Evolutionary conservation across 2,888 invertebrate genomes (phyloP), one percentile per base, ranked within the genome.

Genomic region (Drosophila robusta): DNA sequence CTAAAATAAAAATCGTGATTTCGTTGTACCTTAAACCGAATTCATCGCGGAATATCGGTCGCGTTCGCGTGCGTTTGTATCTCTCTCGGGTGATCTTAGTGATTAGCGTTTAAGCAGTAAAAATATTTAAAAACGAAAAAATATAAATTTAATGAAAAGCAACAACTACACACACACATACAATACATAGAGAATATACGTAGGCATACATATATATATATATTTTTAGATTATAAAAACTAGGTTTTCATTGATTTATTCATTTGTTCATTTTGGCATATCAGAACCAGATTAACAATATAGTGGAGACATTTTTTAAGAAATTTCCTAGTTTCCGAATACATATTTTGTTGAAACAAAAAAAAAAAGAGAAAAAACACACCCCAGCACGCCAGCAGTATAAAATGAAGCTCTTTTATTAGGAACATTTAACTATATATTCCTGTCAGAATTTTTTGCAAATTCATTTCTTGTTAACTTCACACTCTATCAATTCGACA

Each of bases 11-110:
- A 87, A 90, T 91, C 92, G 92, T 92, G 92, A 92, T 92, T 92
- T 92, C 92, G 92, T 92, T 92, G 91, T 92, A 92, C 92, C 92
- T 92, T 92, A 92, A 91, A 92, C 91, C 92, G 91, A 91, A 91
- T 92, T 92, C 92, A 90, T 91, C 92, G 92, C 91, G 92, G 92
- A 92, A 91, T 91, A 44, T 92, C 92, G 92, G 92, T 91, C 92
- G 92, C 92, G 92, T 91, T 90, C 92, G 92, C 92, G 92, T 92
- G 85, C 88, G 85, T 85, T 86, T 87, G 87, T 85, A 85, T 85
- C 85, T 85, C 90, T 90, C 91, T 92, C 92, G 92, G 92, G 92
- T 92, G 92, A 92, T 92, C 91, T 90, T 91, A 86, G 88, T 88
- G 84, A 90, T 86, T 91, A 91, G 90, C 89, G 87, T 80, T 72